phyloP scores from a whole-genome alignment of 2,797 vertebrate species.

The Danio tinwini region DNA sequence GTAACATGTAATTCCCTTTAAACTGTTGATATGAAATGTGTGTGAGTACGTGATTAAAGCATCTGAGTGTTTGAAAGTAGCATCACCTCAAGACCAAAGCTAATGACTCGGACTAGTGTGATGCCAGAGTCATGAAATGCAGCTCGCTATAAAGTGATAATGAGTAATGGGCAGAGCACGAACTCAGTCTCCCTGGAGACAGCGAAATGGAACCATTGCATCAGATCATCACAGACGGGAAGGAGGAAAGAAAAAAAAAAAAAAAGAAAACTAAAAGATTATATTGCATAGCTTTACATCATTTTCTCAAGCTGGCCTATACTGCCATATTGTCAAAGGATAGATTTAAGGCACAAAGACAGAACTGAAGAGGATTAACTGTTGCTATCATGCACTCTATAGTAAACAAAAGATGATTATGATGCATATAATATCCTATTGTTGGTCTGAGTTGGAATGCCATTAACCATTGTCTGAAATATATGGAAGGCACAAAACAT shows the following conservation, averaged over 20 bases:
- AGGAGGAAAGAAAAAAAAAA: neutral
- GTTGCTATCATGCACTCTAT: neutral
- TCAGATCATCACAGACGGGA: slow-evolving; percentile 50
- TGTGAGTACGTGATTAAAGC: neutral
- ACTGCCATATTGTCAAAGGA: slow-evolving; percentile 12
- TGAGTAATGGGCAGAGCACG: slow-evolving; percentile 42
- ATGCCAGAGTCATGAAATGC: slow-evolving; percentile 48
- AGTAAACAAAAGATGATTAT: neutral
- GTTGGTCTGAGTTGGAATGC: neutral
- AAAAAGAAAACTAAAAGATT: slow-evolving; percentile 12
- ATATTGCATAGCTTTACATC: slow-evolving; percentile 66
- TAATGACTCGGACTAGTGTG: slow-evolving; percentile 36
- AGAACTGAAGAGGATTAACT: neutral
- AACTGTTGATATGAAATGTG: neutral
- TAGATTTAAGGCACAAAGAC: neutral
- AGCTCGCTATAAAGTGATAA: slow-evolving; percentile 35
- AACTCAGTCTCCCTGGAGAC: slow-evolving; percentile 53
- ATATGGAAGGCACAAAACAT: neutral
- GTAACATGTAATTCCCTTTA: slow-evolving; percentile 34
- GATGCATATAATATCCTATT: neutral
- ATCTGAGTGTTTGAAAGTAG: neutral
- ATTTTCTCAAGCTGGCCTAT: slow-evolving; percentile 52
- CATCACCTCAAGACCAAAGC: slow-evolving; percentile 2
- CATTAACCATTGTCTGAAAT: neutral
- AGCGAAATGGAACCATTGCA: slow-evolving; percentile 58